phyloP scores from a whole-genome alignment of 2,797 vertebrate genomes.

The Synaphobranchus kaupii region DNA sequence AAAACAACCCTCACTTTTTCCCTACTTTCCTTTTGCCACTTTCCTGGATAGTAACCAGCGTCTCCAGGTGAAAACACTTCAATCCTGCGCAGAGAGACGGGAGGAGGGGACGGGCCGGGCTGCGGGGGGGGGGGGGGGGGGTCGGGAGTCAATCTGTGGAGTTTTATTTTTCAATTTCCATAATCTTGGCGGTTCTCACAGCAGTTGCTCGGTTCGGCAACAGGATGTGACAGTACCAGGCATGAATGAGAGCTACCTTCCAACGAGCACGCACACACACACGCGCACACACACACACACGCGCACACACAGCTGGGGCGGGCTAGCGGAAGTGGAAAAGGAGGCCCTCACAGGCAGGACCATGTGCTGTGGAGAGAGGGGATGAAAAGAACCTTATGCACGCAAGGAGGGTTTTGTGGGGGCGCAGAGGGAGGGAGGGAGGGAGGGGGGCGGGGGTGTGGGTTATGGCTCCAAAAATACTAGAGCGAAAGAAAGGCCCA shows the following conservation, averaged over 20 bases:
- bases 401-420: constrained; percentile 29
- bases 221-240: constrained; percentile 58
- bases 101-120: not conserved
- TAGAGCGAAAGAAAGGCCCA: constrained; percentile 25
- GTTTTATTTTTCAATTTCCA: constrained; percentile 53
- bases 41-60: constrained; percentile 57
- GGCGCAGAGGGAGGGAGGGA: no score
- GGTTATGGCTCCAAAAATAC: constrained; percentile 15
- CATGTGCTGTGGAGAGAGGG: constrained; percentile 31
- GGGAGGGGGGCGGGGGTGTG: not conserved
- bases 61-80: constrained; percentile 59
- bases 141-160: constrained; percentile 37
- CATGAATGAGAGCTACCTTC: constrained; percentile 55
- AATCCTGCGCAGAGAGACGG: constrained; percentile 39
- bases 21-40: constrained; percentile 45
- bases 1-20: constrained; percentile 48
- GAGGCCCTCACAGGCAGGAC: constrained; percentile 49
- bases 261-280: constrained; percentile 46
- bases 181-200: constrained; percentile 45
- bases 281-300: constrained; percentile 36
- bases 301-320: constrained; percentile 29
- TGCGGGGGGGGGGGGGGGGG: not conserved
- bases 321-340: constrained; percentile 54
- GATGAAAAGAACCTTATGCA: constrained; percentile 55
- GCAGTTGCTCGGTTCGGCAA: constrained; percentile 46